phyloP scores from a whole-genome alignment of 2,797 vertebrate genomes.

The Sebastes goodei region DNA sequence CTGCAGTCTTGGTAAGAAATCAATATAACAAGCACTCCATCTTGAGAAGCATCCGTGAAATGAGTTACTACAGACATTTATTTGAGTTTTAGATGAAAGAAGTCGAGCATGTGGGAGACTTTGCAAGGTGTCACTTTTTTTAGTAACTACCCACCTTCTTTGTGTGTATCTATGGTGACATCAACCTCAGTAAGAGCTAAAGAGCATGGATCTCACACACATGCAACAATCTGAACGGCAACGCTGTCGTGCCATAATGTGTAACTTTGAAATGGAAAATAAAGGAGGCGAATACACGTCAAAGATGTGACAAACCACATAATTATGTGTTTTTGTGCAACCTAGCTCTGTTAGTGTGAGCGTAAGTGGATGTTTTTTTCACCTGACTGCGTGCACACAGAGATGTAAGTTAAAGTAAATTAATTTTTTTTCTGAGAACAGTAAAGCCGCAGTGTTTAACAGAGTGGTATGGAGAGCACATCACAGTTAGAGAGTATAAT shows the following conservation, averaged over 20 bases:
- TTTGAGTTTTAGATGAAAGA: slow-evolving; percentile 47
- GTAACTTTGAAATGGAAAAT: slow-evolving; percentile 26
- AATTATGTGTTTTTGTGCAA: slow-evolving; percentile 4
- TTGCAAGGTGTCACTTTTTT: slow-evolving; percentile 58
- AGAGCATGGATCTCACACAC: slow-evolving; percentile 44
- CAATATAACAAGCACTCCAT: not conserved
- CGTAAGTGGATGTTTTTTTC: not conserved
- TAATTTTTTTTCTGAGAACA: not conserved
- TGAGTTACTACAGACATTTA: slow-evolving; percentile 12
- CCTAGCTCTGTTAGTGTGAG: not conserved
- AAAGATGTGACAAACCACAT: not conserved
- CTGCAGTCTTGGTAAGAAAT: not conserved
- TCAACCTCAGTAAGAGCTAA: slow-evolving; percentile 61
- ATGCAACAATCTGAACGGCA: slow-evolving; percentile 2
- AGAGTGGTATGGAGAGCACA: not conserved
- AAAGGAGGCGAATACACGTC: not conserved
- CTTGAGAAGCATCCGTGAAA: not conserved
- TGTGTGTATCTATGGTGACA: slow-evolving; percentile 80
- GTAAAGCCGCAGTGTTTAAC: slow-evolving; percentile 1
- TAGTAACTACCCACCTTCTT: slow-evolving; percentile 66
- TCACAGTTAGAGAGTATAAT: not conserved
- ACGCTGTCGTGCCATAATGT: not conserved
- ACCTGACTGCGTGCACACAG: not conserved
- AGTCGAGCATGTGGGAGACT: slow-evolving; percentile 45
- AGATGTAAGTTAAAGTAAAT: slow-evolving; percentile 21